Percentiles rank a stretch among this genome's conserved stretches.
These are phyloP conservation scores for Diphyllodes magnificus DNA, from an alignment of 2,113 vertebrate genomes.

Conservation along the genomic window DNA sequence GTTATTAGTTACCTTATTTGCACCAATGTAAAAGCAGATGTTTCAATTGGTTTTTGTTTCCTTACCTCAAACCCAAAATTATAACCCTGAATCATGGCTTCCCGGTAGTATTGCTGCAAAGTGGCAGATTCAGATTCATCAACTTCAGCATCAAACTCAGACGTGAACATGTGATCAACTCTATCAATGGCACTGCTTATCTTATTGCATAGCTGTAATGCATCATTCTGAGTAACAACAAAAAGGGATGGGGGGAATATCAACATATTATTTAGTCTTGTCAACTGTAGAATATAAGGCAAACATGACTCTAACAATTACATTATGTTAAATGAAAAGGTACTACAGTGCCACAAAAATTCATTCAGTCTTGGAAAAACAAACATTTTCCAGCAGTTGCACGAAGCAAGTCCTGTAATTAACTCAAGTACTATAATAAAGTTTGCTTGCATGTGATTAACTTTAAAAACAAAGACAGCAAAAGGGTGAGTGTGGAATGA, in stretches of 20 bases:
- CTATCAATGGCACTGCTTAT: constrained; percentile 89
- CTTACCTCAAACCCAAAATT: constrained; percentile 98
- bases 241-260: not conserved
- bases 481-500: not conserved
- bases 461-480: not conserved
- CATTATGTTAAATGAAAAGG: not conserved
- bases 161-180: constrained; percentile 93
- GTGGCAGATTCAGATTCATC: constrained; percentile 90
- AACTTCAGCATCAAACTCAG: constrained; percentile 89
- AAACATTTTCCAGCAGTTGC: not conserved
- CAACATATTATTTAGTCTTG: not conserved
- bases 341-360: not conserved
- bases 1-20: not conserved
- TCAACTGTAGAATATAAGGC: not conserved
- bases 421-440: not conserved
- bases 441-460: not conserved
- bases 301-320: not conserved
- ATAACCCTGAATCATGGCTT: constrained; percentile 97
- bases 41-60: not conserved
- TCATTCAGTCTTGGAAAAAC: not conserved
- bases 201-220: constrained; percentile 90
- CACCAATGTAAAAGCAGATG: not conserved
- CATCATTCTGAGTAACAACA: constrained; percentile 80
- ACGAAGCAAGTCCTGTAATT: not conserved
- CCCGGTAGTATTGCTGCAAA: constrained; percentile 93